A percentile compares a stretch with the other conserved stretches of the same genome.
Evolutionary conservation across 1,140 invertebrate species (phyloP).

Genomic region (Drosophila tani): DNA sequence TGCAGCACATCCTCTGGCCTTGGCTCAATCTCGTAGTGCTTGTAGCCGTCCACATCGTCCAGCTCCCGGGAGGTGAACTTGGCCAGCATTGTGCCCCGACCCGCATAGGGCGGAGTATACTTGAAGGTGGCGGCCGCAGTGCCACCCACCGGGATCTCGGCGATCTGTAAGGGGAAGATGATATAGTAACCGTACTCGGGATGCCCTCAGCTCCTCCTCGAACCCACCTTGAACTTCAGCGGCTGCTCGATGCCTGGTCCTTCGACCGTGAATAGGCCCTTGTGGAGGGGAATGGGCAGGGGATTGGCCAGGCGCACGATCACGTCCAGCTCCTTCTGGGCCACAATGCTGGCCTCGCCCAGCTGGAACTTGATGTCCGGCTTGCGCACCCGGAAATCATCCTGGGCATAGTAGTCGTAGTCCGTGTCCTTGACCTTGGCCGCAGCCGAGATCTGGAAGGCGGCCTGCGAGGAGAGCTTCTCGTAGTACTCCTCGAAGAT

Average conservation of each 20-base stretch:
- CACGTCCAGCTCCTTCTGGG: slow-evolving; percentile 88
- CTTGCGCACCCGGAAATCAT: slow-evolving; percentile 95
- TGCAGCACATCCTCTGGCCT: slow-evolving; percentile 77
- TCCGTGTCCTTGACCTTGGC: slow-evolving; percentile 92
- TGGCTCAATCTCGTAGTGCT: slow-evolving; percentile 87
- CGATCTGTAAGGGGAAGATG: slow-evolving; percentile 46
- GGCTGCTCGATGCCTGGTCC: slow-evolving; percentile 91
- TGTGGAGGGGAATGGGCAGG: slow-evolving; percentile 90
- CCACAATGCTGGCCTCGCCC: slow-evolving; percentile 86
- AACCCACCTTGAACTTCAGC: slow-evolving; percentile 88
- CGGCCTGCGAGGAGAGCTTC: slow-evolving; percentile 90
- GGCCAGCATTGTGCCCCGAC: slow-evolving; percentile 90
- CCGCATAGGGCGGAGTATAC: slow-evolving; percentile 89
- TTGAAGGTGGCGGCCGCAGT: slow-evolving; percentile 89
- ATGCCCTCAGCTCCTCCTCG: too few species aligned
- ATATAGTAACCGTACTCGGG: not conserved
- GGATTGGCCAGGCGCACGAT: slow-evolving; percentile 93
- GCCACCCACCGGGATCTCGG: slow-evolving; percentile 87
- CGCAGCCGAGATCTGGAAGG: slow-evolving; percentile 93
- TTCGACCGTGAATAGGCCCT: slow-evolving; percentile 92
- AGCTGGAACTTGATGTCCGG: slow-evolving; percentile 93
- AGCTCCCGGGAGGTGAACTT: slow-evolving; percentile 94
- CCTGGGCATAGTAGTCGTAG: slow-evolving; percentile 95
- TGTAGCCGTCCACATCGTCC: slow-evolving; percentile 93
- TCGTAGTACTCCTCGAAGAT: slow-evolving; percentile 92